These are phyloP conservation scores for Sphenopsis melanotis DNA, from an alignment of 2,797 vertebrate genomes.

Conservation along the genomic window DNA sequence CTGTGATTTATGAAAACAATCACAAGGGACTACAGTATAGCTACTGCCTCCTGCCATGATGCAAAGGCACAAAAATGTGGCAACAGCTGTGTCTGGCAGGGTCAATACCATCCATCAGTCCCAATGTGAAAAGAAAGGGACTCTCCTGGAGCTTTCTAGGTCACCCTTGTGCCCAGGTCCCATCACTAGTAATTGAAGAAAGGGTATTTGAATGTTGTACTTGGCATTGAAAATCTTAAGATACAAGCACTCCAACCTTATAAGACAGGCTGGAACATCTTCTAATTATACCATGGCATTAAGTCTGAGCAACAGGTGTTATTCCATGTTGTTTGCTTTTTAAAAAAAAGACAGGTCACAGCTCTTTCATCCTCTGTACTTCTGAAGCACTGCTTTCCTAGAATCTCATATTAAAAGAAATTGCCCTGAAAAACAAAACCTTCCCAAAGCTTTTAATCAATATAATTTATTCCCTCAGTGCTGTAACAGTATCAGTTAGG, in stretches of 20 bases:
- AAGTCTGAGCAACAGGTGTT: not conserved
- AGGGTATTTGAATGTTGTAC: not conserved
- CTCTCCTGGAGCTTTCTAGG: not conserved
- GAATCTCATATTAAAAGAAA: not conserved
- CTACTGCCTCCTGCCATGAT: slow-evolving; percentile 17
- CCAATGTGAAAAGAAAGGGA: not conserved
- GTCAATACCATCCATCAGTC: not conserved
- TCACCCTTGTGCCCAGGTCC: accelerated
- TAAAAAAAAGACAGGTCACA: not conserved
- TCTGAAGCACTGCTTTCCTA: not conserved
- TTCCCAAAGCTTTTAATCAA: not conserved
- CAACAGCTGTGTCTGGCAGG: not conserved
- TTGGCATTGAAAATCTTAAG: not conserved
- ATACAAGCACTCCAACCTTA: not conserved
- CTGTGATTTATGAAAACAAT: not conserved
- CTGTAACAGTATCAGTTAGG: not conserved
- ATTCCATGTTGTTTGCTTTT: not conserved
- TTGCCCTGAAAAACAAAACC: not conserved
- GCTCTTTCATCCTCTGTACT: not conserved
- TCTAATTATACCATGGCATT: not conserved
- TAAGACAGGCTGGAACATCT: not conserved
- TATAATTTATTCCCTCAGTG: not conserved
- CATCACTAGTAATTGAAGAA: not conserved
- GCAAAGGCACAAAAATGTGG: slow-evolving; percentile 26
- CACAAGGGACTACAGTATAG: not conserved